These are phyloP conservation scores for Xiphydria camelus DNA, from an alignment of 2,888 invertebrate species.

Conservation along the genomic window DNA sequence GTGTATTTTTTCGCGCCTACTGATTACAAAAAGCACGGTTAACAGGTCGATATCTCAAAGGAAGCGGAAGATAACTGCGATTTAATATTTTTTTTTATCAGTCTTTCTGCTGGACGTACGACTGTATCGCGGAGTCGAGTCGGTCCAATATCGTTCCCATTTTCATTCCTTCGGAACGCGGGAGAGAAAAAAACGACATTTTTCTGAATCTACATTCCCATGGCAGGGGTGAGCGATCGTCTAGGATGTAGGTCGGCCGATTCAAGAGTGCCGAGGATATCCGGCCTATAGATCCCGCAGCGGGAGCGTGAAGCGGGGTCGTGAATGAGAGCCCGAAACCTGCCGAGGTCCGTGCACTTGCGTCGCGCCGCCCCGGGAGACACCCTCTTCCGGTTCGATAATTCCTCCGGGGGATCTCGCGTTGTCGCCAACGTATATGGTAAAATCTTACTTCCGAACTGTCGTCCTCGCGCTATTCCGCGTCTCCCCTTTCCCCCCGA, in stretches of 20 bases:
- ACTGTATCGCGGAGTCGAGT: no score
- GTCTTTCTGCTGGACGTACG: no score
- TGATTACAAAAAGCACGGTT: no score
- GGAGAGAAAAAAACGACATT: background rate
- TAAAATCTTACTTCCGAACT: constrained; percentile 18
- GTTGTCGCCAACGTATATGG: constrained; percentile 23
- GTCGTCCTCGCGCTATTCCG: background rate
- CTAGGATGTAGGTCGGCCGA: constrained; percentile 47
- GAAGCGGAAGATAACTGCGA: no score
- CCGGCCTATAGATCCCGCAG: constrained; percentile 44
- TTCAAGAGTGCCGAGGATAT: constrained; percentile 47
- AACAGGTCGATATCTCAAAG: no score
- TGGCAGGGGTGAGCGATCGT: background rate
- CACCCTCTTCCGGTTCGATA: constrained; percentile 51
- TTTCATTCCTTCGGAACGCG: no score
- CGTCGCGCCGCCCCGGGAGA: constrained; percentile 40
- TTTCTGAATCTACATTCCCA: constrained; percentile 2
- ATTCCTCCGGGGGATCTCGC: constrained; percentile 30
- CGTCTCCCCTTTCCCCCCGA: no score
- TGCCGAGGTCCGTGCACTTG: constrained; percentile 45
- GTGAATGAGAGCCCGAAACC: constrained; percentile 39
- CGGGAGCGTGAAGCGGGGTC: constrained; percentile 33
- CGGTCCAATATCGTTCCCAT: no score
- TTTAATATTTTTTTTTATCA: no score
- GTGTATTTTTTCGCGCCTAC: no score